Percentiles rank a stretch among this genome's conserved stretches.
These are phyloP conservation scores for Torymus texanus DNA, from an alignment of 2,888 invertebrate genomes.

Conservation along the genomic window DNA sequence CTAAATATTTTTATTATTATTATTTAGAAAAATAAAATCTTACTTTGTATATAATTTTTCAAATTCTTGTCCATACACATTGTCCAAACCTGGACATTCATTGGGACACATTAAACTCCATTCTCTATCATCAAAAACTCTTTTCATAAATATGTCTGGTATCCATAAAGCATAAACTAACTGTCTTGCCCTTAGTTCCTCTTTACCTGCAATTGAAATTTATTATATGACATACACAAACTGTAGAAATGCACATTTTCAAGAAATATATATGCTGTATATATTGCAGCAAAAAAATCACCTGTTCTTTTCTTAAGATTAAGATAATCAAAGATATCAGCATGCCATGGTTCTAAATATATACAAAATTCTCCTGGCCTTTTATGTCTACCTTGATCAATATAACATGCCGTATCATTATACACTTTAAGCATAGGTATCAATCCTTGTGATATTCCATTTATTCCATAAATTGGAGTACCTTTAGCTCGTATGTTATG, in stretches of 20 bases:
- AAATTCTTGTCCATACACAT: conserved; percentile 97
- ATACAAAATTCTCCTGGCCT: conserved; percentile 98
- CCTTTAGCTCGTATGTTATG: conserved; percentile 96
- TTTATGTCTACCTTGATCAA: conserved; percentile 98
- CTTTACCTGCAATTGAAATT: conserved; percentile 80
- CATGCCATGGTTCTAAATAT: conserved; percentile 99
- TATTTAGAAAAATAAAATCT: conserved; percentile 51
- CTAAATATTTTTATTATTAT: no score
- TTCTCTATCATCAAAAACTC: conserved; percentile 87
- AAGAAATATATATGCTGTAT: no score
- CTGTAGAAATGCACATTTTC: no score
- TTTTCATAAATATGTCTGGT: conserved; percentile 97
- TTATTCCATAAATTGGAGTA: conserved; percentile 93
- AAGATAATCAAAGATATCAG: conserved; percentile 96
- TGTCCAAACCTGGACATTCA: conserved; percentile 91
- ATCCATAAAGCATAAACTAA: conserved; percentile 98
- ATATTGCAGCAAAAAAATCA: conserved; percentile 40
- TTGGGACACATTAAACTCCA: conserved; percentile 99
- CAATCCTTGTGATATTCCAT: conserved; percentile 95
- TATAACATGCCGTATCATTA: conserved; percentile 96
- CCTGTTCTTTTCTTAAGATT: conserved; percentile 95
- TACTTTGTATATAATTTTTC: conserved; percentile 88
- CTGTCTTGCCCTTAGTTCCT: conserved; percentile 95
- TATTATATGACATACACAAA: no score
- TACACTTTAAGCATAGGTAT: conserved; percentile 97